phyloP scores from a whole-genome alignment of 1,140 invertebrate genomes.

The Drosophila bocqueti region DNA sequence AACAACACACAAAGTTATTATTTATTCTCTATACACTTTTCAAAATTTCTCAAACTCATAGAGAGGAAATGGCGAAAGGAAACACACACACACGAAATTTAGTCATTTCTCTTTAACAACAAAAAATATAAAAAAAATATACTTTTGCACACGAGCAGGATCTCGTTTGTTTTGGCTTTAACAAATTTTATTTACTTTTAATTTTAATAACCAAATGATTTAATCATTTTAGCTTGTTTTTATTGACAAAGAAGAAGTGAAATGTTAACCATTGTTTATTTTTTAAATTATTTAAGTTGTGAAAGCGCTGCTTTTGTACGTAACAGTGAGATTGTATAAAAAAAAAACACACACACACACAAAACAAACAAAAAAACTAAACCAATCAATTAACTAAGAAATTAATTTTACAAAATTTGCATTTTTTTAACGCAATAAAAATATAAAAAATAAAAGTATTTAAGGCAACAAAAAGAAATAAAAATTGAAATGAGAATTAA shows the following conservation, averaged over 20 bases:
- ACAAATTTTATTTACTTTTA: conserved; percentile 69
- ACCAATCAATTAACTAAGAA: conserved; percentile 45
- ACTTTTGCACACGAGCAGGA: conserved; percentile 81
- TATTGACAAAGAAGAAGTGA: conserved; percentile 48
- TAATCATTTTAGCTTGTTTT: conserved; percentile 69
- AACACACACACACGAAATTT: conserved; percentile 18
- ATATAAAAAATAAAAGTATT: conserved; percentile 57
- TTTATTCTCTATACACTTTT: conserved; percentile 67
- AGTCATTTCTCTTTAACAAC: conserved; percentile 59
- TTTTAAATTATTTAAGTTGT: conserved; percentile 75
- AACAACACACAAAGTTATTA: conserved; percentile 68
- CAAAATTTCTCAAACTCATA: conserved; percentile 61
- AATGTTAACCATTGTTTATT: conserved; percentile 76
- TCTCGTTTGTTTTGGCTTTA: conserved; percentile 84
- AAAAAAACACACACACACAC: conserved; percentile 15
- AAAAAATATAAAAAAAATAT: background rate
- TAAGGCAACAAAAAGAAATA: conserved; percentile 45
- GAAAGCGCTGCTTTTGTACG: conserved; percentile 65
- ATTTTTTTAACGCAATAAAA: conserved; percentile 71
- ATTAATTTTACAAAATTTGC: conserved; percentile 60
- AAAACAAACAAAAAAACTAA: conserved; percentile 29
- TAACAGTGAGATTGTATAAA: conserved; percentile 65
- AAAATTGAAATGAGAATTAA: conserved; percentile 61
- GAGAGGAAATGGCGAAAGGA: conserved; percentile 32
- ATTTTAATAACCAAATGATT: conserved; percentile 69